phyloP scores from a whole-genome alignment of 2,888 invertebrate species.

The Zootermopsis nevadensis region DNA sequence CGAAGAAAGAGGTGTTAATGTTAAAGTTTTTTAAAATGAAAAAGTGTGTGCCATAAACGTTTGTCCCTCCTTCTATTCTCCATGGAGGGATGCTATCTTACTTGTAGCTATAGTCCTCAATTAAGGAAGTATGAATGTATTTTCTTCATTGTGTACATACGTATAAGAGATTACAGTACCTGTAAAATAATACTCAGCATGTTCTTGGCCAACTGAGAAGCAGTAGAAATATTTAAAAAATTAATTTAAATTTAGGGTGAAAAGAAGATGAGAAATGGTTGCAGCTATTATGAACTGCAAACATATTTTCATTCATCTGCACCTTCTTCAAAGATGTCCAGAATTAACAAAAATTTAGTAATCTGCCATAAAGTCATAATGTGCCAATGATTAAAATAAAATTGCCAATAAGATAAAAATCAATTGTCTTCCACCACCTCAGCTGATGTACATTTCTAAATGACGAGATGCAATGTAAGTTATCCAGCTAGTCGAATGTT shows the following conservation, averaged over 20 bases:
- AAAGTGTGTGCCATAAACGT: conserved; percentile 41
- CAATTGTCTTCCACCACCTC: conserved; percentile 54
- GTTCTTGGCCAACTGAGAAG: conserved; percentile 46
- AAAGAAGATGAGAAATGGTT: conserved; percentile 15
- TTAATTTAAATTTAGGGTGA: conserved; percentile 20
- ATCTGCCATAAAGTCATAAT: conserved; percentile 40
- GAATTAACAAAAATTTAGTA: conserved; percentile 35
- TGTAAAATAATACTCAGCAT: conserved; percentile 47
- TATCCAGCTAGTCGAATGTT: conserved; percentile 2
- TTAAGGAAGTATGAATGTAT: conserved; percentile 42
- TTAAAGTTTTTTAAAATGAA: conserved; percentile 30
- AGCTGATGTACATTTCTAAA: conserved; percentile 35
- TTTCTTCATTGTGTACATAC: conserved; percentile 47
- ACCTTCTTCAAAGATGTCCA: conserved; percentile 2
- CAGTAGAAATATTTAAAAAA: conserved; percentile 48
- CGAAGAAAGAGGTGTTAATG: conserved; percentile 33
- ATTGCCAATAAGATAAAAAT: conserved; percentile 43
- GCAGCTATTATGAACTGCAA: conserved; percentile 18
- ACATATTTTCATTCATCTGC: conserved; percentile 1
- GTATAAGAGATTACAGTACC: conserved; percentile 49
- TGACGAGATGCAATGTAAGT: conserved; percentile 20
- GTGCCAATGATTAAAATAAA: conserved; percentile 44
- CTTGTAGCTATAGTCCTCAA: conserved; percentile 43
- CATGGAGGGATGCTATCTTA: conserved; percentile 31
- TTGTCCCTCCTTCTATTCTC: conserved; percentile 1